A percentile compares a stretch with the other conserved stretches of the same genome.
phyloP scores from a whole-genome alignment of 2,113 vertebrate species.

The Clarias macrocephalus region DNA sequence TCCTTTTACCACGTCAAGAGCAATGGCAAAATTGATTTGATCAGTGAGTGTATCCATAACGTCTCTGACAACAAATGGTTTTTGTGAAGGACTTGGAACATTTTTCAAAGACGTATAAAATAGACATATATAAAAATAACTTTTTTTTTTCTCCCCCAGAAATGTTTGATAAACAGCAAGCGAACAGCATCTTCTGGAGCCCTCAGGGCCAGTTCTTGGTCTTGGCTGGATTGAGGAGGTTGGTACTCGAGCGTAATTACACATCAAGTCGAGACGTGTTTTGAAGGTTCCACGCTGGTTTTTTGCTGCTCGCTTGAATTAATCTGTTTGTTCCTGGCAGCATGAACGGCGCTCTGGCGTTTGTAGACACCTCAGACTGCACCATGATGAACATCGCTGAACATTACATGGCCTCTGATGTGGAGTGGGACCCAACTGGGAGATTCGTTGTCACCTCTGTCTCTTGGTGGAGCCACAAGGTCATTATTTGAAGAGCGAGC shows the following conservation, averaged over 20 bases:
- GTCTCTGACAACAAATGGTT: not conserved
- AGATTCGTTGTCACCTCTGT: constrained; percentile 94
- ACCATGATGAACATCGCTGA: constrained; percentile 99
- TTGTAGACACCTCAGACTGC: constrained; percentile 96
- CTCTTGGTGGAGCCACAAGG: constrained; percentile 99
- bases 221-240: constrained; percentile 95
- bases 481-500: constrained; percentile 25
- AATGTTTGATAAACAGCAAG: constrained; percentile 96
- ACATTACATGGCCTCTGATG: constrained; percentile 95
- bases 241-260: constrained; percentile 49
- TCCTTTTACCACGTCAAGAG: constrained; percentile 98
- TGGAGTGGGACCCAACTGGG: constrained; percentile 97
- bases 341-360: constrained; percentile 96
- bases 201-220: constrained; percentile 97
- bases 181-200: constrained; percentile 99
- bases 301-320: not conserved
- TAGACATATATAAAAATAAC: not conserved
- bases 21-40: constrained; percentile 96
- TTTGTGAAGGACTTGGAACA: not conserved
- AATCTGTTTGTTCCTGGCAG: constrained; percentile 63
- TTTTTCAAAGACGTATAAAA: too few species aligned
- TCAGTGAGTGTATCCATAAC: constrained; percentile 81
- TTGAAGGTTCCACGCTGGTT: not conserved
- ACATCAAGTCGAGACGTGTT: not conserved
- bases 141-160: constrained; percentile 70